phyloP scores from a whole-genome alignment of 2,888 invertebrate species.

The Pandemis cinnamomeana region DNA sequence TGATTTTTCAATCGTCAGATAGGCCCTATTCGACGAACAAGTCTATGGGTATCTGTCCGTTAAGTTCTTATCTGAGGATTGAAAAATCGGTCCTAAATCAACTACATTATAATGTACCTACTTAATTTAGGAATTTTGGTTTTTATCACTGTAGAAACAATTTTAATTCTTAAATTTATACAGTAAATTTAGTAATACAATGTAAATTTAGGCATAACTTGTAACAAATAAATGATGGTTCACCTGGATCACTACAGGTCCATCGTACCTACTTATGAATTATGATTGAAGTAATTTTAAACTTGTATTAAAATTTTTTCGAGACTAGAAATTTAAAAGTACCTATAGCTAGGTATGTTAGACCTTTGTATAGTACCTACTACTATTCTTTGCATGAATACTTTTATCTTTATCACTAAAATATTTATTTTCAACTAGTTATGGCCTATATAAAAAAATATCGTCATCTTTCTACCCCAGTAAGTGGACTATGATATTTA shows the following conservation, averaged over 20 bases:
- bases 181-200: background rate
- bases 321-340: conserved; percentile 44
- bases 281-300: background rate
- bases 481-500: conserved; percentile 46
- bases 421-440: conserved; percentile 35
- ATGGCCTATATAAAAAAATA: conserved; percentile 49
- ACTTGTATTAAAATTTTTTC: background rate
- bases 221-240: background rate
- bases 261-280: background rate
- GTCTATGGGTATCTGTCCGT: too few relatives aligned
- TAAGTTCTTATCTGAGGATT: too few relatives aligned
- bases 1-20: too few relatives aligned
- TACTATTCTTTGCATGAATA: conserved; percentile 31
- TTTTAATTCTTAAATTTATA: too few relatives aligned
- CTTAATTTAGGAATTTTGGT: too few relatives aligned
- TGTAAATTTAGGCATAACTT: background rate
- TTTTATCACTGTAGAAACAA: too few relatives aligned
- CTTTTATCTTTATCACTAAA: conserved; percentile 53
- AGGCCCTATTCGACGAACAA: too few relatives aligned
- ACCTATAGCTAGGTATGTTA: background rate
- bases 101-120: too few relatives aligned
- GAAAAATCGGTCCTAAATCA: too few relatives aligned
- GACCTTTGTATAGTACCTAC: conserved; percentile 10
- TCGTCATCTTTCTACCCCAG: conserved; percentile 67
- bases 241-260: background rate